These are phyloP conservation scores for Percina caprodes DNA, from an alignment of 2,113 vertebrate species.

Conservation along the genomic window DNA sequence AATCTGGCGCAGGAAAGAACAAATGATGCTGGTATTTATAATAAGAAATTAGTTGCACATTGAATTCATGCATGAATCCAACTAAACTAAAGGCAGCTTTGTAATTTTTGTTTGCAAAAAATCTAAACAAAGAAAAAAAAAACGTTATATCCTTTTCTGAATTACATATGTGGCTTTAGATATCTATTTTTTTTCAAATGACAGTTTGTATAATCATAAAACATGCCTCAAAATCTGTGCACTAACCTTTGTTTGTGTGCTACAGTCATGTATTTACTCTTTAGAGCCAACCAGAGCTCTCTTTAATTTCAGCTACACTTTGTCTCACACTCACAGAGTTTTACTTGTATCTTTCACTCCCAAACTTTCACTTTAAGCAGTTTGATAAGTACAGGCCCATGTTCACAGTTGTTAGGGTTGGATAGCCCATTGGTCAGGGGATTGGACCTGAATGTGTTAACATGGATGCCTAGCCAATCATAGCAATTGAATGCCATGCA, in stretches of 20 bases:
- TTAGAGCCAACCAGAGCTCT: background rate
- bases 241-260: background rate
- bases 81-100: background rate
- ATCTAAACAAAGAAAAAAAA: too few relatives aligned
- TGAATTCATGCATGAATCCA: background rate
- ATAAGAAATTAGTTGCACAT: background rate
- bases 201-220: background rate
- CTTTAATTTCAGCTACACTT: background rate
- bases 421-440: too few relatives aligned
- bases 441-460: too few relatives aligned
- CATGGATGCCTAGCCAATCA: too few relatives aligned
- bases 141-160: background rate
- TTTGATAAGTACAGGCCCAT: conserved; percentile 3
- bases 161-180: too few relatives aligned
- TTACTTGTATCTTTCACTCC: conserved; percentile 1
- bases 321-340: background rate
- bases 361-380: conserved; percentile 4
- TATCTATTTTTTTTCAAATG: too few relatives aligned
- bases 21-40: background rate
- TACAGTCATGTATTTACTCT: background rate
- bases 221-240: background rate
- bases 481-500: too few relatives aligned
- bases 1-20: background rate
- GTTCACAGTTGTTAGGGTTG: background rate
- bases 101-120: too few relatives aligned